These are phyloP conservation scores for Bugulina stolonifera DNA, from an alignment of 2,888 invertebrate genomes.

Conservation along the genomic window DNA sequence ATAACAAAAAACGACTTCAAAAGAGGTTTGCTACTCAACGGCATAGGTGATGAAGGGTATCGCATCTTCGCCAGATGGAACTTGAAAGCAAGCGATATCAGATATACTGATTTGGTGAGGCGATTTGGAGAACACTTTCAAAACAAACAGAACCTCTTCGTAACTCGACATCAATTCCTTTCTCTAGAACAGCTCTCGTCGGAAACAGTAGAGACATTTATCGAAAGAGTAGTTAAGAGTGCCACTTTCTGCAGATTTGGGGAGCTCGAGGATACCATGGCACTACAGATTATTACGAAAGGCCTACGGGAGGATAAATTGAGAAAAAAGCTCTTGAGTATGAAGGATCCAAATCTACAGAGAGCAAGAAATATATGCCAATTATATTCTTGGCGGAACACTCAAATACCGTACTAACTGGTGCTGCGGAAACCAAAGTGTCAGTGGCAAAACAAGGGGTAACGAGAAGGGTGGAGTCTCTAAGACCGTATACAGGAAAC, in stretches of 20 bases:
- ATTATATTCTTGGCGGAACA: neutral
- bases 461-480: too few species aligned
- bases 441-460: too few species aligned
- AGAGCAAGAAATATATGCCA: neutral
- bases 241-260: neutral
- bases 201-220: slow-evolving; percentile 8
- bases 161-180: neutral
- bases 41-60: neutral
- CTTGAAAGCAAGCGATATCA: neutral
- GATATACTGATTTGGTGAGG: neutral
- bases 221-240: neutral
- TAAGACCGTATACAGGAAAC: too few species aligned
- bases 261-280: neutral
- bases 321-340: neutral
- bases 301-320: neutral
- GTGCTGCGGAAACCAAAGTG: neutral
- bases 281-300: neutral
- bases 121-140: neutral
- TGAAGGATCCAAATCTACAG: neutral
- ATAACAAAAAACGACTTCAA: too few species aligned
- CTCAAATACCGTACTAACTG: too few species aligned
- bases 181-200: slow-evolving; percentile 9
- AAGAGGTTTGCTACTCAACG: neutral
- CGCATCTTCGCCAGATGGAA: neutral
- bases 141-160: slow-evolving; percentile 1